Evolutionary conservation across 2,888 invertebrate genomes (phyloP).

Genomic region (Spisula solida): DNA sequence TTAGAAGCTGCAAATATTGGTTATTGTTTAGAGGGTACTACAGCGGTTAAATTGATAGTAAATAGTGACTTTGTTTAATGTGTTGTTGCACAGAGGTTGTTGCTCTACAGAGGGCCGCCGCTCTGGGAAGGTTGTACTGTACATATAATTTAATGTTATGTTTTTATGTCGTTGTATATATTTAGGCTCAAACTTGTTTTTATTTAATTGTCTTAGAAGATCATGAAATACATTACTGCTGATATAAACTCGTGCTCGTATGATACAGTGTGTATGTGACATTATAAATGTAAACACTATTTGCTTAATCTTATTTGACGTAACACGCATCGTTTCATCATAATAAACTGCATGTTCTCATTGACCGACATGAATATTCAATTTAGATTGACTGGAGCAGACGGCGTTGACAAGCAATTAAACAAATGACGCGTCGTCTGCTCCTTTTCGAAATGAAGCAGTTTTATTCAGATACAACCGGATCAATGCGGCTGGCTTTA

Average conservation of each 20-base stretch:
- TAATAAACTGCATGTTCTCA: background rate
- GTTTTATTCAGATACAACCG: constrained; percentile 10
- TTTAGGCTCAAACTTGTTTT: no score
- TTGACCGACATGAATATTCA: background rate
- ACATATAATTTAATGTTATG: no score
- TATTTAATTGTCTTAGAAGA: no score
- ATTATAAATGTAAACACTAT: background rate
- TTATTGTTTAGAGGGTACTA: no score
- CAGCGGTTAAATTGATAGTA: no score
- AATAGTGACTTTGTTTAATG: no score
- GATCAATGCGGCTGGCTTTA: constrained; percentile 13
- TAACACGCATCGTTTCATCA: background rate
- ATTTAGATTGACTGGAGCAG: background rate
- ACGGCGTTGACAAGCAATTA: constrained; percentile 2
- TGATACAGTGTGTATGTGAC: background rate
- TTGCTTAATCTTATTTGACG: background rate
- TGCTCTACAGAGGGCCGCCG: no score
- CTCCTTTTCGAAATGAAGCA: background rate
- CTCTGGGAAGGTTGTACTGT: no score
- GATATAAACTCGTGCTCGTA: background rate
- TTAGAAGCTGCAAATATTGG: no score
- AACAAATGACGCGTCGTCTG: background rate
- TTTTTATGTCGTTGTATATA: no score
- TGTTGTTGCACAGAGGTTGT: no score
- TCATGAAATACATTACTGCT: no score